Percentiles rank a stretch among this genome's conserved stretches.
These are phyloP conservation scores for Athene noctua DNA, from an alignment of 2,113 vertebrate species.

Conservation along the genomic window DNA sequence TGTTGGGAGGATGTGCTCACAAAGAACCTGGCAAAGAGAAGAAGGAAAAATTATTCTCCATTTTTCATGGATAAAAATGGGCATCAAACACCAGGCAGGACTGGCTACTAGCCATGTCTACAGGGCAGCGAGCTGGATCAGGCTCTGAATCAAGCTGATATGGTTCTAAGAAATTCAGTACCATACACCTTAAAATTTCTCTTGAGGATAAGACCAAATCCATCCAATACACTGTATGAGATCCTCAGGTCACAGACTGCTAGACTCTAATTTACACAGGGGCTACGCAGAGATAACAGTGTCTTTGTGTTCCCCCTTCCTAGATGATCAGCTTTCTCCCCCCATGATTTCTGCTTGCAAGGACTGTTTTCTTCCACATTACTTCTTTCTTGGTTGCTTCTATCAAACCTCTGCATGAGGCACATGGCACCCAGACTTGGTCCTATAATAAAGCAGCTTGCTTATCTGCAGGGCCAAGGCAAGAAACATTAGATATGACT, in stretches of 20 bases:
- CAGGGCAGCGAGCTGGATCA: neutral
- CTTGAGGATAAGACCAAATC: neutral
- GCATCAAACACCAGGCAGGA: neutral
- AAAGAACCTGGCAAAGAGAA: neutral
- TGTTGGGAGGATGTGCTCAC: neutral
- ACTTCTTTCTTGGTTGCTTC: neutral
- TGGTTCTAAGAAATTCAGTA: fast-evolving
- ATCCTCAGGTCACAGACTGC: neutral
- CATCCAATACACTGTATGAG: fast-evolving
- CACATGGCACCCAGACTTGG: neutral
- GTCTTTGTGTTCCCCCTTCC: neutral
- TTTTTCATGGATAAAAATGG: fast-evolving
- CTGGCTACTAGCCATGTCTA: fast-evolving
- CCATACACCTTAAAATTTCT: neutral
- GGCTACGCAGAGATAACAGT: fast-evolving
- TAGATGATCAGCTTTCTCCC: neutral
- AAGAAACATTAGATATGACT: neutral
- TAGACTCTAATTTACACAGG: fast-evolving
- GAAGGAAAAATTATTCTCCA: neutral
- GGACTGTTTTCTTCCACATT: neutral
- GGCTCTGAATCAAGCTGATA: neutral
- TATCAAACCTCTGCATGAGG: neutral
- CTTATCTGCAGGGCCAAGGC: neutral
- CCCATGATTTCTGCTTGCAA: neutral
- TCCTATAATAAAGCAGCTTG: neutral